A percentile compares a stretch with the other conserved stretches of the same genome.
These are phyloP conservation scores for Callipepla californica DNA, from an alignment of 2,113 vertebrate species.

Conservation along the genomic window DNA sequence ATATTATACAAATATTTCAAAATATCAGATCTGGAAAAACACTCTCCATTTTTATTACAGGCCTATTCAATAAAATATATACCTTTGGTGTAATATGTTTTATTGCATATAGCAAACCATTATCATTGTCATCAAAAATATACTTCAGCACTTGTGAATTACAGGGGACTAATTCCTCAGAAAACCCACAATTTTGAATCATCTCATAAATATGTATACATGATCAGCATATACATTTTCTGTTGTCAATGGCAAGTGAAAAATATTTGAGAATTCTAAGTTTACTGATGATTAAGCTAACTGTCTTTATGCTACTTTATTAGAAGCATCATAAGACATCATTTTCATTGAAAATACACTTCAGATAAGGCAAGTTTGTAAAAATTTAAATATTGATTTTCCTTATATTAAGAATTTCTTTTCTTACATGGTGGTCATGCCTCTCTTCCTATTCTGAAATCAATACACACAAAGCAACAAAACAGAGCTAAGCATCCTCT, in stretches of 20 bases:
- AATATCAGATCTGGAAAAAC: conserved; percentile 68
- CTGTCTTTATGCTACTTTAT: conserved; percentile 42
- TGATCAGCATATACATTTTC: neutral
- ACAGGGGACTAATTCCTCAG: conserved; percentile 41
- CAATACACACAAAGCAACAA: conserved; percentile 53
- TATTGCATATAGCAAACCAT: conserved; percentile 69
- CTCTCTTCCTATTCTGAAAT: conserved; percentile 30
- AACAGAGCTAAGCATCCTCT: conserved; percentile 58
- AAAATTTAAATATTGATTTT: conserved; percentile 28
- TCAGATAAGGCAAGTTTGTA: conserved; percentile 68
- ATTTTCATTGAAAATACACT: conserved; percentile 68
- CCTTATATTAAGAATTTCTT: conserved; percentile 18
- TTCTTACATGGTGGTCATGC: conserved; percentile 16
- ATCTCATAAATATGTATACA: neutral
- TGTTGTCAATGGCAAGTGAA: conserved; percentile 30
- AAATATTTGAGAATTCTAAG: conserved; percentile 24
- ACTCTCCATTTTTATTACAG: conserved; percentile 49
- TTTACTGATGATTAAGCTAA: conserved; percentile 1
- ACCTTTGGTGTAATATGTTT: conserved; percentile 62
- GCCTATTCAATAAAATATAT: conserved; percentile 69
- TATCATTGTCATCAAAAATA: conserved; percentile 67
- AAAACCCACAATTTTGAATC: conserved; percentile 28
- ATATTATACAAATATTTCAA: conserved; percentile 70
- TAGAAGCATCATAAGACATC: conserved; percentile 51
- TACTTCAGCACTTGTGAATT: conserved; percentile 61